Evolutionary conservation across 2,113 vertebrate species (phyloP).

Genomic region (Oncorhynchus keta): DNA sequence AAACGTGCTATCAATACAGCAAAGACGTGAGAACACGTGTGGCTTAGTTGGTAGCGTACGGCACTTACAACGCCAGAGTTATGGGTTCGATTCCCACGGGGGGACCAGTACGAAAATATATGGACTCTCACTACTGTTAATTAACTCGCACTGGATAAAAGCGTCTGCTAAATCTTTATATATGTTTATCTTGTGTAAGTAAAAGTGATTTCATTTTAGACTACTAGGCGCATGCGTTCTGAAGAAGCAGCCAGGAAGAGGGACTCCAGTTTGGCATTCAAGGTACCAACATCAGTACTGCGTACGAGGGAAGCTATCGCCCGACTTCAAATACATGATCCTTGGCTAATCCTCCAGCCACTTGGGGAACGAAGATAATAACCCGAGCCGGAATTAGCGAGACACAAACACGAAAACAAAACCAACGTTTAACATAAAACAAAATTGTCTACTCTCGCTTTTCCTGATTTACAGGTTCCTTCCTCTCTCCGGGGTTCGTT

Average conservation of each 20-base stretch:
- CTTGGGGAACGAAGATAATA: constrained; percentile 55
- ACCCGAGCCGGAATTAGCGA: constrained; percentile 10
- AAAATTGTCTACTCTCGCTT: not conserved
- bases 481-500: not conserved
- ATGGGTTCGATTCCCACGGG: too few species aligned
- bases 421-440: not conserved
- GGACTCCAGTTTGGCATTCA: not conserved
- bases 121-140: too few species aligned
- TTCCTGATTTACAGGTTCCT: not conserved
- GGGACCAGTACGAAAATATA: too few species aligned
- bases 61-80: too few species aligned
- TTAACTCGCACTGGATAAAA: too few species aligned
- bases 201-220: too few species aligned
- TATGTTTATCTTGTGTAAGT: too few species aligned
- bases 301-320: constrained; percentile 49
- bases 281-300: constrained; percentile 4
- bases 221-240: too few species aligned
- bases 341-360: constrained; percentile 62
- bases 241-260: not conserved
- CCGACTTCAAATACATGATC: constrained; percentile 52
- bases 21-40: too few species aligned
- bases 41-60: too few species aligned
- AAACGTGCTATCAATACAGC: too few species aligned
- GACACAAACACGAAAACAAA: not conserved
- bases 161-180: too few species aligned